phyloP scores from a whole-genome alignment of 2,888 invertebrate genomes.

The Thysanoteuthis rhombus region DNA sequence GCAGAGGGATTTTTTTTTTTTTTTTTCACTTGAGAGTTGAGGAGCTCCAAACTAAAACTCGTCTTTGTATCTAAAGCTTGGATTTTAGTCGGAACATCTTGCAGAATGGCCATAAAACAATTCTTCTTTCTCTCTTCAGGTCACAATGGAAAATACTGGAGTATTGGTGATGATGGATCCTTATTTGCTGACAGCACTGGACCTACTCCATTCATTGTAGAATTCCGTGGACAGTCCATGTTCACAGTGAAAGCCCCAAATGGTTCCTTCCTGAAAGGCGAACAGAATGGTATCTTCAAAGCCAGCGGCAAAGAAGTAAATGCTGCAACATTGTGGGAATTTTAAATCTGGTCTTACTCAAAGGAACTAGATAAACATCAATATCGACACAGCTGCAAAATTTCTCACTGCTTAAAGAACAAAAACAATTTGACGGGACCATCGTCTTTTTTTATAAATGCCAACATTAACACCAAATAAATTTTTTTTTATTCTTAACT shows the following conservation, averaged over 20 bases:
- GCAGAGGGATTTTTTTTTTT: no score
- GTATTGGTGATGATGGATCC: slow-evolving; percentile 82
- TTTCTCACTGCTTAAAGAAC: not conserved
- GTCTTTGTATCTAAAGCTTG: no score
- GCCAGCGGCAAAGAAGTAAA: slow-evolving; percentile 48
- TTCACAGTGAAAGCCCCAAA: slow-evolving; percentile 83
- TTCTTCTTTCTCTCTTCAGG: slow-evolving; percentile 72
- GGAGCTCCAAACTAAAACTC: no score
- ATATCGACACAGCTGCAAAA: slow-evolving; percentile 12
- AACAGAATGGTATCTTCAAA: slow-evolving; percentile 65
- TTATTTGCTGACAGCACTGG: slow-evolving; percentile 86
- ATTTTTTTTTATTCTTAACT: not conserved
- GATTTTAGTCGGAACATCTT: not conserved
- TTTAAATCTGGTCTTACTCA: slow-evolving; percentile 42
- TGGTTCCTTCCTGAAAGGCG: slow-evolving; percentile 71
- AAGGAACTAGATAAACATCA: not conserved
- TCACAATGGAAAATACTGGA: slow-evolving; percentile 93
- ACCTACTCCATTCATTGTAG: slow-evolving; percentile 88
- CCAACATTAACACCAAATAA: not conserved
- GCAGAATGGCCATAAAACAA: not conserved
- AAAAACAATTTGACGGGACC: not conserved
- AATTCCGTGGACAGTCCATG: slow-evolving; percentile 90
- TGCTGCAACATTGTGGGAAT: slow-evolving; percentile 50
- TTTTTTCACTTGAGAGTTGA: no score
- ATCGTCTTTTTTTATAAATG: not conserved